Evolutionary conservation across 2,113 vertebrate genomes (phyloP), one percentile per base, ranked within the genome.

Genomic region (Labrus mixtus): DNA sequence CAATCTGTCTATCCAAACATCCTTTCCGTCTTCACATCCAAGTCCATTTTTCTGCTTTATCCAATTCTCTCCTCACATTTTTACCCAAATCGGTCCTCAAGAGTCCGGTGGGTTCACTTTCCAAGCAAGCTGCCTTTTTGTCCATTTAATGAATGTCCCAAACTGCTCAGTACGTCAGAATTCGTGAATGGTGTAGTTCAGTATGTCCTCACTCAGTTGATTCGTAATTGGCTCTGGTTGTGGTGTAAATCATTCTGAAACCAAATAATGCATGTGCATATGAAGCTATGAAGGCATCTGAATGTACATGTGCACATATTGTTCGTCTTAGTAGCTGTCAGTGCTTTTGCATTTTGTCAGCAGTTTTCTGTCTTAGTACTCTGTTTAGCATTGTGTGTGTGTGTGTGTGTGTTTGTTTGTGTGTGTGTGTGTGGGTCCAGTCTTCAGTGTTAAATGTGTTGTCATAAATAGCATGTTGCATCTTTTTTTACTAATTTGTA

Each of bases 291-390:
- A 91, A 90, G 84, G 88, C 91, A 93, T 91, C 76, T 91, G 92
- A 90, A 93, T 93, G 94, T 93, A 87, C 82, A 87, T 90, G 88
- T 92, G 93, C 92, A 93, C 83, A 88, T 82, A 73, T 89, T 77
- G 90, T 93, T 58, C 78, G 92, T 93, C 83, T 67, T 25, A 58
- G 78, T 88, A 91, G 88, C 79, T 76, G 82, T 90, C 57, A 62
- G 83, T 94, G 93, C 90, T 91, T 94, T 88, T 92, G 93, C 93
- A 93, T 93, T 90, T 84, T 92, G 90, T 94, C 85, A 87, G 81
- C 85, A 72, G 85, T 90, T 73, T 46, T 73, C 50, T 58, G 86
- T 90, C 58, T 41, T 51, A 80, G 81, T 75, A 67, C 68, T 85
- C 57, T 79, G 74, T 89, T 84, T 75, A 85, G 82, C 77, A 59